phyloP scores from a whole-genome alignment of 2,797 vertebrate species.

The Myripristis murdjan region DNA sequence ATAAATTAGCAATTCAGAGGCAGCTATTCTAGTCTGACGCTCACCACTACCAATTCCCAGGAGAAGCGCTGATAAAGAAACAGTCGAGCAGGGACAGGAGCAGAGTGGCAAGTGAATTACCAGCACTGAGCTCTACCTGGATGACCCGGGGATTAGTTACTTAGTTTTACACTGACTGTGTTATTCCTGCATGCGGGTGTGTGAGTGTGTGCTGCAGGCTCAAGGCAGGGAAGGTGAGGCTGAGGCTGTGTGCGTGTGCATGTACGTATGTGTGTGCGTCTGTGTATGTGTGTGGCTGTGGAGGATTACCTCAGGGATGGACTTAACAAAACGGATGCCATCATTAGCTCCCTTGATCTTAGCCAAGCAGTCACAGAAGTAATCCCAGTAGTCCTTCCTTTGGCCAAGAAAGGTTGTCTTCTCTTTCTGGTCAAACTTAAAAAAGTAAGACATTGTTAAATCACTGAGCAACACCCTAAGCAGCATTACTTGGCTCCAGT shows the following conservation, averaged over 20 bases:
- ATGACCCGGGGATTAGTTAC: constrained; percentile 61
- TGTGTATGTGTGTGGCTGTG: constrained; percentile 37
- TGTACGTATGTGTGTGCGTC: no score
- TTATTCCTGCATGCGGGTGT: constrained; percentile 19
- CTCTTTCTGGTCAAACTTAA: constrained; percentile 97
- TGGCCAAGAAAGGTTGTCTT: constrained; percentile 93
- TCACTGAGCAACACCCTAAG: neutral
- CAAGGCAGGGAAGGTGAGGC: no score
- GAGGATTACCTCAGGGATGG: constrained; percentile 93
- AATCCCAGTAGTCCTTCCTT: constrained; percentile 99
- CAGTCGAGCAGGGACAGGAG: constrained; percentile 8
- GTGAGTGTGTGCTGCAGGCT: constrained; percentile 21
- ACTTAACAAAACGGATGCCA: constrained; percentile 97
- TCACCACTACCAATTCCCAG: constrained; percentile 62
- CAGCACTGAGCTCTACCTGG: constrained; percentile 40
- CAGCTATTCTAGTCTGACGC: constrained; percentile 38
- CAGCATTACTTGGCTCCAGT: no score
- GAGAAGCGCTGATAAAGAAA: constrained; percentile 41
- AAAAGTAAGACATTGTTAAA: constrained; percentile 32
- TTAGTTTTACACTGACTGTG: constrained; percentile 42
- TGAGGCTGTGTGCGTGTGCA: constrained; percentile 21
- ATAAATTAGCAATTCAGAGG: constrained; percentile 6
- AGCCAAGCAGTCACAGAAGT: constrained; percentile 95
- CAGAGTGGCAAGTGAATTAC: constrained; percentile 44
- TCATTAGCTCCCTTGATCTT: constrained; percentile 97